Base-by-base conservation (phyloP, 35 echinoderm and acorn worm genomes). In the Apostichopus parvimensis region DNA sequence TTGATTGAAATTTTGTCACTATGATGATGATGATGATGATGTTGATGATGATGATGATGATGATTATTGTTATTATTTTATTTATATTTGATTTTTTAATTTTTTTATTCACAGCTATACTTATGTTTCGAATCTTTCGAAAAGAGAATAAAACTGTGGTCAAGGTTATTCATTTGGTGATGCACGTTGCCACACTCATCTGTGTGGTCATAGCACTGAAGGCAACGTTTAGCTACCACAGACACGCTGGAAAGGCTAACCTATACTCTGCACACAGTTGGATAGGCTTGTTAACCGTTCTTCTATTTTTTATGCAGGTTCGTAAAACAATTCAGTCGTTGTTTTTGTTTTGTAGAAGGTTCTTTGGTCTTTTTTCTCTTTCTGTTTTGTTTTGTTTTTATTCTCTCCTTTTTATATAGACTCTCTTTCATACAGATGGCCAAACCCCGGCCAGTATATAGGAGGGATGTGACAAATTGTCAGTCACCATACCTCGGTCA, bases 191-290 rank as follows among this genome's bases (percentile, higher is more conserved):
- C 11, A 94, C 93, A 0, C 9, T 98, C 66, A 91, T 96, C 5
- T 94, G 93, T 83, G 91, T 89, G 1, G 77, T 86, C 54, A 90
- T 98, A 17, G 93, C 90, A 10, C 79, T 98, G 12, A 96, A 94
- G 83, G 97, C 97, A 5, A 95, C 94, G 9, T 98, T 98, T 77
- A 87, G 86, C 13, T 94, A 91, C 77, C 93, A 96, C 81, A 93
- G 92, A 54, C 52, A 59, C 1, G 80, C 79, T n/a, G 88, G 88
- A 14, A 71, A 88, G 22, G 77, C 85, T 7, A 91, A 96, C 79
- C 72, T 98, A 80, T 98, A 94, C 85, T 93, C 95, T 6, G 18
- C 89, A 18, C 97, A 98, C 83, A 98, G 97, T 79, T 98, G 97
- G 97, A 90, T 98, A 58, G 97, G 95, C 6, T 73, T 98, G 6